Conservation (phyloP, 2,888 invertebrate genomes). For the Agrochola macilenta region DNA sequence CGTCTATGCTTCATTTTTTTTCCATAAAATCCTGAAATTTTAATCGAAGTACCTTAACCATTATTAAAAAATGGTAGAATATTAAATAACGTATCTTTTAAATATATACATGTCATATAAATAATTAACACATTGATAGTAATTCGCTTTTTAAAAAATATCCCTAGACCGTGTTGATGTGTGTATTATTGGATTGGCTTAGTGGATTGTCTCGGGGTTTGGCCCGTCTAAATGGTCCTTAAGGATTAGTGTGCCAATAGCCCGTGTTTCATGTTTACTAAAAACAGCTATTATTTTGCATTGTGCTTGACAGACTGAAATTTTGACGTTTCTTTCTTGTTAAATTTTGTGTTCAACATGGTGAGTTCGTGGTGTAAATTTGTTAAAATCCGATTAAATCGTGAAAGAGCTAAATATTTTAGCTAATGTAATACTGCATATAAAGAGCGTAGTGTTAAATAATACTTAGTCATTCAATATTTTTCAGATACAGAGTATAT, state of each 20-base stretch:
- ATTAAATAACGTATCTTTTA: too few species aligned
- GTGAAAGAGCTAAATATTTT: conserved; percentile 38
- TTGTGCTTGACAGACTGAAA: conserved; percentile 15
- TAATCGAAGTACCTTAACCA: too few species aligned
- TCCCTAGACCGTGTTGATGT: too few species aligned
- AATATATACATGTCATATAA: too few species aligned
- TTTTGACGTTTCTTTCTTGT: conserved; percentile 79
- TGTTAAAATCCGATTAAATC: conserved; percentile 80
- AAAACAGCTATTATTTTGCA: background rate
- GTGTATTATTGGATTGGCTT: too few species aligned
- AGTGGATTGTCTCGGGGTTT: too few species aligned
- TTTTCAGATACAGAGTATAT: conserved; percentile 24
- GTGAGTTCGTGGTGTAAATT: conserved; percentile 78
- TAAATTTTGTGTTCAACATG: conserved; percentile 86
- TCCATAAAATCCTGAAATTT: too few species aligned
- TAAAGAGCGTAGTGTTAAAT: background rate
- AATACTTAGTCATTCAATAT: conserved; percentile 33
- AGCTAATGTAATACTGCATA: background rate
- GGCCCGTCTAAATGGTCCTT: too few species aligned
- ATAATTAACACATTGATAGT: too few species aligned
- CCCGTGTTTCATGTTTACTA: conserved; percentile 4
- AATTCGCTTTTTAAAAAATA: too few species aligned
- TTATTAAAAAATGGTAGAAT: too few species aligned
- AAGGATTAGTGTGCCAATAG: background rate
- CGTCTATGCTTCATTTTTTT: too few species aligned